Evolutionary conservation across 2,888 invertebrate species (phyloP), one percentile per base, ranked within the genome.

Genomic region (Amphipoea lucens): DNA sequence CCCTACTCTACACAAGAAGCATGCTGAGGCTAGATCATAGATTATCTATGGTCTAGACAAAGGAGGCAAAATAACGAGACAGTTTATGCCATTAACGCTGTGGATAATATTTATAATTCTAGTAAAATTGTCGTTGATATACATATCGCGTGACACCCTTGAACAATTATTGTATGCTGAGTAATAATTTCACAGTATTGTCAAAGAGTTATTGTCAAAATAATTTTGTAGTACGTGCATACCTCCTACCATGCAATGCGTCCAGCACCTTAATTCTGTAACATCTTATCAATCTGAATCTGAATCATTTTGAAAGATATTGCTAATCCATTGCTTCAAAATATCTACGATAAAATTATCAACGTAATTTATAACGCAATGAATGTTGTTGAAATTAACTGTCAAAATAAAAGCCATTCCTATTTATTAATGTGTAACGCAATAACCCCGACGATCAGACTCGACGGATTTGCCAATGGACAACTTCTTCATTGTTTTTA

Each of bases 91-190:
- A 76, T 70, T 54, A 42, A 17, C 6, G 6, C 62, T 2, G 29
- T 29, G 36, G 63, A 65, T 54, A 71, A 74, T 68, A 51, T 67
- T 77, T 76, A 9, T 67, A 74, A 80, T 63, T 51, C 23, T 20
- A 71, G 51, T 48, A 76, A 81, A 81, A 77, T 84, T 29, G 60
- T 51, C 42, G n/a, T 20, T 84, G 42, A 81, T 81, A 68, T 74
- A 17, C 74, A 71, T 51, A 77, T 84, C 36, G 84, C 84, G 84
- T 84, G 84, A 68, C 57, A 48, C 1, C 60, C 51, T 54, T 66
- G 71, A 23, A 60, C 63, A 81, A 81, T 74, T 11, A 42, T 57
- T 48, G 40, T 54, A 12, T 20, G 20, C 20, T 67, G 20, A 36
- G 65, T 73, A 76, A 83, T 80, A n/a, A 66, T 73, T 74, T 65